Conservation (phyloP, 2,797 vertebrate species). For the Bryconaethiops microstoma region DNA sequence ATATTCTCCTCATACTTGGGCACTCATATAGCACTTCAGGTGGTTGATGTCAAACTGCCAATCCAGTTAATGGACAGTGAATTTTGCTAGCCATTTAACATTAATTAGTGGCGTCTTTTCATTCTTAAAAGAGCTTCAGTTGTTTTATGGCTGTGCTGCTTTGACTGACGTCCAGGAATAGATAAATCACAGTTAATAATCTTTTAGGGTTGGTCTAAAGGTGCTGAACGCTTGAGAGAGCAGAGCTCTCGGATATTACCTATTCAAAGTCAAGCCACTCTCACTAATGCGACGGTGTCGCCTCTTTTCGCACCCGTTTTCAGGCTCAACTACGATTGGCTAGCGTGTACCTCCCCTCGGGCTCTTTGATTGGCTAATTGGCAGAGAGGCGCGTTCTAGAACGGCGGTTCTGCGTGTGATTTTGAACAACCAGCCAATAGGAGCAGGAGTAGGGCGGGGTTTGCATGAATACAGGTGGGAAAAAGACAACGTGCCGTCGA, state of each 20-base stretch:
- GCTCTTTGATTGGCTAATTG: background rate
- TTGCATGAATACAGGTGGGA: background rate
- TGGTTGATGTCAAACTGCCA: background rate
- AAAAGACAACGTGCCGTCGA: constrained; percentile 36
- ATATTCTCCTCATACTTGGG: no score
- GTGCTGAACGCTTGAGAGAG: no score
- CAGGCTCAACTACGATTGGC: background rate
- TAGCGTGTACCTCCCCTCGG: background rate
- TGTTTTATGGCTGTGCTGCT: background rate
- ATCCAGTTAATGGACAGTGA: background rate
- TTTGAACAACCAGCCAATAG: background rate
- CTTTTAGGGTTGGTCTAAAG: no score
- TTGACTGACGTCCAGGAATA: background rate
- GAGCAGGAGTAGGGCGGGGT: background rate
- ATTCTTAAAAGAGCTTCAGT: background rate
- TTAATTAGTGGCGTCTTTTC: background rate
- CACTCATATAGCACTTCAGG: background rate
- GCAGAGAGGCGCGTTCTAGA: background rate
- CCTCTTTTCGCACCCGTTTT: constrained; percentile 2
- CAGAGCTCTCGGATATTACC: background rate
- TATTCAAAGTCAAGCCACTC: constrained; percentile 35
- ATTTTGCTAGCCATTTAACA: background rate
- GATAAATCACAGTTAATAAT: background rate
- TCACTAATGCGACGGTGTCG: constrained; percentile 21
- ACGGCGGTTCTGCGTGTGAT: background rate